Evolutionary conservation across 1,140 invertebrate species (phyloP).

Genomic region (Eupristina koningsbergeri): DNA sequence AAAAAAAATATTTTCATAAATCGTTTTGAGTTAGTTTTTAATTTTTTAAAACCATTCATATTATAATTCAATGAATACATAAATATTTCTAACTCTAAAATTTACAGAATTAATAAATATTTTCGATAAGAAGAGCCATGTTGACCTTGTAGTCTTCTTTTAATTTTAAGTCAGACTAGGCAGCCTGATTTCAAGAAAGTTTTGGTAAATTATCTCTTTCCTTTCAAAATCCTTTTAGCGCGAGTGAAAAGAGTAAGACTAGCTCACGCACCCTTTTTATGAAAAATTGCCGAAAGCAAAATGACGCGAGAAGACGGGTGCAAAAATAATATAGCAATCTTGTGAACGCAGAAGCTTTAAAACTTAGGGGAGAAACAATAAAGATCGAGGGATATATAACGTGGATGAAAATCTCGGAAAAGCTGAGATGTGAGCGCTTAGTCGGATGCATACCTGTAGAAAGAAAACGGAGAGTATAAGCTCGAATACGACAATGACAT

Average conservation of each 20-base stretch:
- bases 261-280: neutral
- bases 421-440: neutral
- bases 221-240: neutral
- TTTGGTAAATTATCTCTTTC: neutral
- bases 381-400: neutral
- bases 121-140: no score
- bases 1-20: no score
- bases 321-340: conserved; percentile 35
- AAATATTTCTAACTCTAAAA: no score
- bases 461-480: conserved; percentile 18
- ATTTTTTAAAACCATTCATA: no score
- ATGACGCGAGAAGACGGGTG: conserved; percentile 28
- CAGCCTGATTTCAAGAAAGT: neutral
- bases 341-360: conserved; percentile 10
- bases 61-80: no score
- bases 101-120: no score
- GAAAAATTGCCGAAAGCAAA: conserved; percentile 30
- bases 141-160: neutral
- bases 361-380: conserved; percentile 5
- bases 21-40: no score
- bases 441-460: neutral
- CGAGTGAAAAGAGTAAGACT: neutral
- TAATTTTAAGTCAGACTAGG: neutral
- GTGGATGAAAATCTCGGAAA: neutral
- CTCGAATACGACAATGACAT: conserved; percentile 42